Evolutionary conservation across 2,113 vertebrate species (phyloP).

Genomic region (Columbina picui): DNA sequence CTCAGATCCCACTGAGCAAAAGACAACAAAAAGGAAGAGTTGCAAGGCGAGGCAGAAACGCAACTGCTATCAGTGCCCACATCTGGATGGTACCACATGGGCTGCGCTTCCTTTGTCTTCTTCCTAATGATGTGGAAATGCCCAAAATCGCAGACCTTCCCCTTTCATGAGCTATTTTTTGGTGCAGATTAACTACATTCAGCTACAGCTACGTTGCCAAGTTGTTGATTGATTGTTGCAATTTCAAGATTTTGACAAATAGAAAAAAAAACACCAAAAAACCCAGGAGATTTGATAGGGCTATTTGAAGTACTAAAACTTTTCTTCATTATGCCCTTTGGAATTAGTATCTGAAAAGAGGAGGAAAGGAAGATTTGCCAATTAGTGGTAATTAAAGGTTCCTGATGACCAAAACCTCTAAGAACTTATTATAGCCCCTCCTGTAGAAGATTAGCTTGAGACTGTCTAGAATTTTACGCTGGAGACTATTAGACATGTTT

Average conservation of each 20-base stretch:
- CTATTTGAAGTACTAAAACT: not conserved
- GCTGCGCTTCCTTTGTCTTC: not conserved
- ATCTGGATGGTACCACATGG: not conserved
- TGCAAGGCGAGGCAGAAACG: slow-evolving; percentile 19
- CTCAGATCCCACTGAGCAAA: not conserved
- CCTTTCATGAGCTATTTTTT: not conserved
- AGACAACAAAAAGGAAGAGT: not conserved
- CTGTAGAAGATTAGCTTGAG: not conserved
- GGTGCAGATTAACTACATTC: not conserved
- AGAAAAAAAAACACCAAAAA: not conserved
- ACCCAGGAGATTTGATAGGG: not conserved
- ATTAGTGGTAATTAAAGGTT: not conserved
- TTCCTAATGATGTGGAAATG: not conserved
- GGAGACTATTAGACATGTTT: not conserved
- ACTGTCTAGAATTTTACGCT: not conserved
- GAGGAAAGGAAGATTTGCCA: not conserved
- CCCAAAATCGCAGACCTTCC: slow-evolving; percentile 5
- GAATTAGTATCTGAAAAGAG: not conserved
- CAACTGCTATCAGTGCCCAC: not conserved
- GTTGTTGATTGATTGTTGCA: not conserved
- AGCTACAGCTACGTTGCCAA: not conserved
- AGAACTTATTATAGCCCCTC: not conserved
- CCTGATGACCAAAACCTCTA: not conserved
- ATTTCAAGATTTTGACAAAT: not conserved
- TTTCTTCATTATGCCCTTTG: not conserved